Evolutionary conservation across 2,888 invertebrate species (phyloP).

Genomic region (Apantesis nais): DNA sequence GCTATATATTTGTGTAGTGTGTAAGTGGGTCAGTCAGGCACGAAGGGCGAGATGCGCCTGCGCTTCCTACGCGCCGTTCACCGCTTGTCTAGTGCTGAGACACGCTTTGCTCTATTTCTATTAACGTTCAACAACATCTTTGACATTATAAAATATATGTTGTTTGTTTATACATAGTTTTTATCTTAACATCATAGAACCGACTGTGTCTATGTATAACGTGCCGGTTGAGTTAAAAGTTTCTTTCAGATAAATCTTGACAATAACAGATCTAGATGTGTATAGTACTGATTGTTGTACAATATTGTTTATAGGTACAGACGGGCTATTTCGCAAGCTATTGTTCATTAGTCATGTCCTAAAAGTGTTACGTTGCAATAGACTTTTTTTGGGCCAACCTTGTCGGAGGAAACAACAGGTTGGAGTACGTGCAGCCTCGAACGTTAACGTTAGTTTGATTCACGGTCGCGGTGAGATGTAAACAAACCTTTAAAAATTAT

Average conservation of each 20-base stretch:
- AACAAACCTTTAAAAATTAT: constrained; percentile 62
- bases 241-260: constrained; percentile 13
- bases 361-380: constrained; percentile 69
- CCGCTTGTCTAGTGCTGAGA: constrained; percentile 50
- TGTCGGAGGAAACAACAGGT: constrained; percentile 64
- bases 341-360: constrained; percentile 80
- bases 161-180: constrained; percentile 2
- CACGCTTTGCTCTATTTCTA: constrained; percentile 19
- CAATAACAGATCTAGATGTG: constrained; percentile 20
- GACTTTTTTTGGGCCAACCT: constrained; percentile 72
- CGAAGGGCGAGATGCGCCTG: constrained; percentile 71
- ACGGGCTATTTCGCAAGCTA: constrained; percentile 67
- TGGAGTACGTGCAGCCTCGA: constrained; percentile 77
- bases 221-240: constrained; percentile 15
- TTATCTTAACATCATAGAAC: constrained; percentile 16
- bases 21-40: constrained; percentile 67
- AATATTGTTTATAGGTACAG: constrained; percentile 49
- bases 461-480: constrained; percentile 70
- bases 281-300: constrained; percentile 41
- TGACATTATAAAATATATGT: not conserved
- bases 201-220: constrained; percentile 23
- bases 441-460: constrained; percentile 68
- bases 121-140: not conserved
- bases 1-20: constrained; percentile 34
- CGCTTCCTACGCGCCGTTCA: constrained; percentile 66